phyloP scores from a whole-genome alignment of 2,888 invertebrate genomes.

The Tachina grossa region DNA sequence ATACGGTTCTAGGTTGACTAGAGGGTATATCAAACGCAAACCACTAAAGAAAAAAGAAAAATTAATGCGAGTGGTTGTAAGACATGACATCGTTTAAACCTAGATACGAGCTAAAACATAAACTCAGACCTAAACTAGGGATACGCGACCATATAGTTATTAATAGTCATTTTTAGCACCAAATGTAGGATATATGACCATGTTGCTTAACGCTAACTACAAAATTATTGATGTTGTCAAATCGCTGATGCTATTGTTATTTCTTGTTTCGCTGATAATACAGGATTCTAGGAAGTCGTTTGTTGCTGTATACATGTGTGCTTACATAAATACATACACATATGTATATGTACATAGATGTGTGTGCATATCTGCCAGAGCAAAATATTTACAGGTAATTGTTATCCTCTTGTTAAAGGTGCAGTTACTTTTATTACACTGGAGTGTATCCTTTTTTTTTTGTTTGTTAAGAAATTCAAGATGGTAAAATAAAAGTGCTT shows the following conservation, averaged over 20 bases:
- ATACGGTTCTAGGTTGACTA: no score
- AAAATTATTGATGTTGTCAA: slow-evolving; percentile 39
- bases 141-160: not conserved
- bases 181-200: slow-evolving; percentile 4
- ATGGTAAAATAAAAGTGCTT: no score
- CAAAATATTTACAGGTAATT: no score
- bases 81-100: slow-evolving; percentile 31
- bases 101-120: slow-evolving; percentile 13
- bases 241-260: slow-evolving; percentile 38
- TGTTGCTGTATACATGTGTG: no score
- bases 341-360: no score
- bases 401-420: no score
- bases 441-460: no score
- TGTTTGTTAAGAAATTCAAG: no score
- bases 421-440: no score
- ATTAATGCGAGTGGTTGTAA: slow-evolving; percentile 14
- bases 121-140: not conserved
- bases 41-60: slow-evolving; percentile 24
- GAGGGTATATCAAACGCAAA: no score
- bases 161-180: not conserved
- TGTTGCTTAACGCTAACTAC: slow-evolving; percentile 32
- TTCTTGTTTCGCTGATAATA: slow-evolving; percentile 32
- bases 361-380: no score
- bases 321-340: slow-evolving; percentile 16
- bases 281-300: no score